Percentiles rank a stretch among this genome's conserved stretches.
Conservation (phyloP, 64 coral and sea anemone species). For the Montipora sp. region DNA sequence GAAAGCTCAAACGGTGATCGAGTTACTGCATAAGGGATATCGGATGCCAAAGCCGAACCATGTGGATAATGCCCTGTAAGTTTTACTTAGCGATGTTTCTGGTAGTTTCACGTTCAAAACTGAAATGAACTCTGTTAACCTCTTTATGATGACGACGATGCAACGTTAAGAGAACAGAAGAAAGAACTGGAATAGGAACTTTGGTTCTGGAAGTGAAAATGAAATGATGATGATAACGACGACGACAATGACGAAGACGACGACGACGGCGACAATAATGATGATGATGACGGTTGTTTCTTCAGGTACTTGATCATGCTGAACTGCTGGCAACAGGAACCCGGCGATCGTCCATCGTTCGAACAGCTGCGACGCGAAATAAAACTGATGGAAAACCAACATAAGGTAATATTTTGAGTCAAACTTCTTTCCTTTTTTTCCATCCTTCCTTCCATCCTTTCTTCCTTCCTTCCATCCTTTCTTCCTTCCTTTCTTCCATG, state of each 20-base stretch:
- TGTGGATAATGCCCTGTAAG: constrained; percentile 75
- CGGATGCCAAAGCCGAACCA: constrained; percentile 83
- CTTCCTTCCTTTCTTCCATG: too few species aligned
- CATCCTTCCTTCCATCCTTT: too few species aligned
- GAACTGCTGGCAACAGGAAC: background rate
- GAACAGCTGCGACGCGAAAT: background rate
- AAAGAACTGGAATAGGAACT: too few species aligned
- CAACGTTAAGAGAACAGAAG: too few species aligned
- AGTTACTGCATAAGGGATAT: constrained; percentile 55
- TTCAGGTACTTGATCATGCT: background rate
- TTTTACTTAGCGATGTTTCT: background rate
- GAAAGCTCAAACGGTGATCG: constrained; percentile 43
- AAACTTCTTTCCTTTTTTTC: too few species aligned
- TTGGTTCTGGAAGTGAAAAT: too few species aligned
- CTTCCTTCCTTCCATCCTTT: too few species aligned
- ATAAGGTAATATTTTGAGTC: background rate
- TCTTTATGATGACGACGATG: too few species aligned
- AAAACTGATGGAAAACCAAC: background rate
- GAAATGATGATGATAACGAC: too few species aligned
- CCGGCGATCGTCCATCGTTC: background rate
- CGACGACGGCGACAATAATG: background rate
- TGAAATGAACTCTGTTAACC: too few species aligned
- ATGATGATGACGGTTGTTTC: background rate
- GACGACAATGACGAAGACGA: too few species aligned
- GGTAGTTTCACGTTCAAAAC: too few species aligned